Base-by-base conservation (phyloP, 2,797 vertebrate species). In the Chrysocyon brachyurus region DNA sequence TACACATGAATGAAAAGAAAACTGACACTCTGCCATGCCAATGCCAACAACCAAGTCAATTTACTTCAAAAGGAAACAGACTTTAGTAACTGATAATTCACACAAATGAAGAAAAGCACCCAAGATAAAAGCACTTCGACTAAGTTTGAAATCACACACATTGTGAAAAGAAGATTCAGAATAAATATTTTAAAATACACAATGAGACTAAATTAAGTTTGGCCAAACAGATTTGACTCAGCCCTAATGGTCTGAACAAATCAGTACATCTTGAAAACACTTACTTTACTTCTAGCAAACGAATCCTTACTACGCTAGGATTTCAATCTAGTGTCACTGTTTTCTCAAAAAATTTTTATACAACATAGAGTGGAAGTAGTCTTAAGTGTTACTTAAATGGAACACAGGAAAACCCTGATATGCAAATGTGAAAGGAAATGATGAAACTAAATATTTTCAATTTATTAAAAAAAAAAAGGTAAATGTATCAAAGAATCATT, bases 401-500 rank as follows among this genome's bases (percentile, higher is more conserved):
- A 97, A 95, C 40, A 96, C 1, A 0, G 5, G 87, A 68, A 33
- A 98, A 98, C 91, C 21, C 81, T 54, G 95, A 90, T 83, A 81
- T 15, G 33, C 21, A 96, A 31, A 95, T 85, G 61, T 96, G 75
- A 97, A n/a, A 98, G 75, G 68, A 98, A 98, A 75, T 95, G 63
- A 79, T 94, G 54, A 93, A 87, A 79, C 22, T 49, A 96, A 94
- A 36, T 88, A 96, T 87, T 95, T 97, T 86, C 91, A 98, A 88
- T 96, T 97, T 82, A 88, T 96, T 82, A 97, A 22, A 72, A 91
- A 54, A 64, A 92, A 93, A 83, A 63, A 57, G 92, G 89, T 96
- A 97, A 98, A 98, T 96, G 95, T 96, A 95, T 98, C 96, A 88
- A 57, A 97, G 97, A 96, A 98, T 98, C 97, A 97, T 93, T 96